Evolutionary conservation across 2,888 invertebrate species (phyloP), one percentile per base, ranked within the genome.

Genomic region (Pristionchus arcanus): DNA sequence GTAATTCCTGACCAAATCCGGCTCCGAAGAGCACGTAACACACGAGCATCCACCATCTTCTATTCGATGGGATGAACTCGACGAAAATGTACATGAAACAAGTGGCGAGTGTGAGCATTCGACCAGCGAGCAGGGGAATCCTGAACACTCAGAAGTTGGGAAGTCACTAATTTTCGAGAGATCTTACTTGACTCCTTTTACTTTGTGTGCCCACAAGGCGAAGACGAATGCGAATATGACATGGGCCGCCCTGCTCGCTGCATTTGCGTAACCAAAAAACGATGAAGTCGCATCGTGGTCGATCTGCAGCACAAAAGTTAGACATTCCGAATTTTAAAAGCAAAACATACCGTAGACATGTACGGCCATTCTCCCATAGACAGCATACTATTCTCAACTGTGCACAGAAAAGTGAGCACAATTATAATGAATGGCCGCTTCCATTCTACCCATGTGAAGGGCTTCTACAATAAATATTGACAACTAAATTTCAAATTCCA

Each of bases 21-120:
- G n/a, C 28, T 25, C 68, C 68, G 31, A 68, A 68, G 15, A 68
- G 68, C 5, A 84, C 15, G 25, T 84, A 55, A 53, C 53, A 49
- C 13, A 55, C 19, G 53, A 84, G 53, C 55, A 74, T 74, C 74
- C 74, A 74, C 31, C 37, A 74, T 19, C 74, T 31, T 13, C 37
- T 31, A 37, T 74, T 74, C 34, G 34, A 31, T 0, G 74, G 74
- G 19, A 74, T 74, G 34, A 74, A 74, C 31, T 74, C 74, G 1
- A 74, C 37, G 74, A 74, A 74, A 16, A 74, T 74, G 37, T 74
- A 74, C 74, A 74, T 74, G 13, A 74, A 19, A 9, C 74, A 74
- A 16, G 74, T 31, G 19, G 21, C 74, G 15, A 74, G 37, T 37
- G 74, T 74, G 21, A 74, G 19, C 34, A 31, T 31, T 15, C 74